Evolutionary conservation across 35 echinoderm and acorn worm species (phyloP).

Genomic region (Eucidaris tribuloides): DNA sequence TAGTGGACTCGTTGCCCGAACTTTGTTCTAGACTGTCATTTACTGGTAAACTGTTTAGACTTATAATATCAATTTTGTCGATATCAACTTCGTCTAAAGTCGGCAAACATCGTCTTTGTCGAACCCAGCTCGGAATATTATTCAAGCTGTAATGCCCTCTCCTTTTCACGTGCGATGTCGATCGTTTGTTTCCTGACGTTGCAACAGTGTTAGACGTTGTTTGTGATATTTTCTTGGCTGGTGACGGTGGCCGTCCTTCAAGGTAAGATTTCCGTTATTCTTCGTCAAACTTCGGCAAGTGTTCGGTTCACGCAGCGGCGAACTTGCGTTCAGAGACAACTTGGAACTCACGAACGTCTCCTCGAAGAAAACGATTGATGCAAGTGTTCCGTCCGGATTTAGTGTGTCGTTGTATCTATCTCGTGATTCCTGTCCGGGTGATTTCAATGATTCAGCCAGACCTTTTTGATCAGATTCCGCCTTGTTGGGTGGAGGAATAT

Average conservation of each 20-base stretch:
- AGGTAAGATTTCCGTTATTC: not conserved
- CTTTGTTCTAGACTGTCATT: not conserved
- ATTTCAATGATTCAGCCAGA: not conserved
- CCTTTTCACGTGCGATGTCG: no score
- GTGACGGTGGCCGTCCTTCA: not conserved
- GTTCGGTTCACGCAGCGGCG: not conserved
- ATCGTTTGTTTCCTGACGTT: not conserved
- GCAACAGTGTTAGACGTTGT: not conserved
- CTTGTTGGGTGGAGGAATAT: not conserved
- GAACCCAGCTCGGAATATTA: slow-evolving; percentile 28
- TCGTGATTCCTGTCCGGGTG: not conserved
- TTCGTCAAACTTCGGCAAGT: not conserved
- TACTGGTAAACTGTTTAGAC: slow-evolving; percentile 25
- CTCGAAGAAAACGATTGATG: slow-evolving; percentile 37
- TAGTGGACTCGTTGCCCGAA: not conserved
- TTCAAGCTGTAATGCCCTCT: no score
- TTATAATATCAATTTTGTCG: slow-evolving; percentile 55
- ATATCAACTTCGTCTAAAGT: slow-evolving; percentile 51
- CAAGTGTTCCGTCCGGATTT: slow-evolving; percentile 9
- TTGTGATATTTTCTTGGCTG: not conserved
- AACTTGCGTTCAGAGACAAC: not conserved
- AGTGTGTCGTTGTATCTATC: not conserved
- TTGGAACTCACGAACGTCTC: slow-evolving; percentile 34
- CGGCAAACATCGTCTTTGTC: slow-evolving; percentile 36
- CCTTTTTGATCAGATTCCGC: not conserved